Evolutionary conservation across 2,888 invertebrate genomes (phyloP).

Genomic region (Agrotis ipsilon): DNA sequence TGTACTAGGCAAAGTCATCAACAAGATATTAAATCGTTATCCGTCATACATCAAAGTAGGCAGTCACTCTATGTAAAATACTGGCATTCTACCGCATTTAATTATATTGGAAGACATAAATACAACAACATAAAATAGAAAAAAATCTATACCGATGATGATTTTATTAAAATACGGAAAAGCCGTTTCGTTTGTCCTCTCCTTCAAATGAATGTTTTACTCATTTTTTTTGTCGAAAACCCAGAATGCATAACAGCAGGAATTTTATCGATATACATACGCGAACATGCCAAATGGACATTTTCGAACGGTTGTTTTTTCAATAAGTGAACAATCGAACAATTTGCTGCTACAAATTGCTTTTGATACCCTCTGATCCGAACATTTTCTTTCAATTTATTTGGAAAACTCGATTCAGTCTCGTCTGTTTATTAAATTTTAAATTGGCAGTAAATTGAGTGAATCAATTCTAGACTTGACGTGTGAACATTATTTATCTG

Average conservation of each 20-base stretch:
- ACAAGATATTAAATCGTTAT: too few relatives aligned
- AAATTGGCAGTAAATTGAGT: conserved; percentile 18
- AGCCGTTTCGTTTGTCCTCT: too few relatives aligned
- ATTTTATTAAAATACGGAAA: too few relatives aligned
- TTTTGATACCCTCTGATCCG: conserved; percentile 48
- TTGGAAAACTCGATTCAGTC: conserved; percentile 19
- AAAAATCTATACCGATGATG: too few relatives aligned
- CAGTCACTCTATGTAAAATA: too few relatives aligned
- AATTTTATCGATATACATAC: conserved; percentile 26
- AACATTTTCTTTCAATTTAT: conserved; percentile 51
- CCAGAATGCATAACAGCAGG: conserved; percentile 9
- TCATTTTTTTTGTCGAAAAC: background rate
- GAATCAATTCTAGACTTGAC: conserved; percentile 21
- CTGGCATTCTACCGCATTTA: too few relatives aligned
- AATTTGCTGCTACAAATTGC: conserved; percentile 54
- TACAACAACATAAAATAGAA: too few relatives aligned
- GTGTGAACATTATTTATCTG: background rate
- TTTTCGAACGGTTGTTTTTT: conserved; percentile 38
- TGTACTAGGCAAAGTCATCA: too few relatives aligned
- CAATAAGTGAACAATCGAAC: conserved; percentile 43
- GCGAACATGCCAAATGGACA: conserved; percentile 4
- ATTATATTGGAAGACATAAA: too few relatives aligned
- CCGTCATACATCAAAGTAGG: too few relatives aligned
- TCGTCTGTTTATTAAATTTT: conserved; percentile 27
- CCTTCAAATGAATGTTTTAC: too few relatives aligned